A percentile compares a stretch with the other conserved stretches of the same genome.
Evolutionary conservation across 2,797 vertebrate species (phyloP).

Genomic region (Darevskia nairensis): DNA sequence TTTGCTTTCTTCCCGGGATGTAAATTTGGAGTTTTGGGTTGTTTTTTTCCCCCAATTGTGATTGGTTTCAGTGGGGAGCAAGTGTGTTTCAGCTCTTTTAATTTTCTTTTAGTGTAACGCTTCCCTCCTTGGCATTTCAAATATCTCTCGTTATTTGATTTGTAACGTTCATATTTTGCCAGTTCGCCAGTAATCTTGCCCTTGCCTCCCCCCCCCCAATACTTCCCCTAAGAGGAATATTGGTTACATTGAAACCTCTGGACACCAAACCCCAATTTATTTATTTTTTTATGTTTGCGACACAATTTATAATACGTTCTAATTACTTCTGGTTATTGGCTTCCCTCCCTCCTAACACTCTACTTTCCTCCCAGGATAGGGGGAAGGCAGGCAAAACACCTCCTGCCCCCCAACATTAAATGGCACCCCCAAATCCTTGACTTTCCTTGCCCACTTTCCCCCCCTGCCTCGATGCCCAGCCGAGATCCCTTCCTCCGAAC

Average conservation of each 20-base stretch:
- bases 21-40: not conserved
- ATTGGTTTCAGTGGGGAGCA: not conserved
- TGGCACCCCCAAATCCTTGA: not conserved
- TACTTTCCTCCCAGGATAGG: too few relatives aligned
- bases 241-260: not conserved
- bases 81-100: not conserved
- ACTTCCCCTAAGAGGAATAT: not conserved
- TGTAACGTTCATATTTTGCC: not conserved
- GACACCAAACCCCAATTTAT: too few relatives aligned
- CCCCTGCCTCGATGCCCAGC: not conserved
- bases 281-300: not conserved
- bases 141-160: not conserved
- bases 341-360: not conserved
- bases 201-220: not conserved
- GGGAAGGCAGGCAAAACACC: not conserved
- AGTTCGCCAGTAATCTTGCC: not conserved
- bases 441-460: not conserved
- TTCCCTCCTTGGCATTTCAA: not conserved
- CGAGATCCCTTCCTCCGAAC: not conserved
- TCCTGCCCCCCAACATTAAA: not conserved
- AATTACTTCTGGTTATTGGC: too few relatives aligned
- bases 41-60: not conserved
- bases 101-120: not conserved
- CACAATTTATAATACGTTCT: not conserved
- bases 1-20: not conserved